Percentiles rank a stretch among this genome's conserved stretches.
Conservation (phyloP, 2,888 invertebrate species). For the Agrilus cyanescens region DNA sequence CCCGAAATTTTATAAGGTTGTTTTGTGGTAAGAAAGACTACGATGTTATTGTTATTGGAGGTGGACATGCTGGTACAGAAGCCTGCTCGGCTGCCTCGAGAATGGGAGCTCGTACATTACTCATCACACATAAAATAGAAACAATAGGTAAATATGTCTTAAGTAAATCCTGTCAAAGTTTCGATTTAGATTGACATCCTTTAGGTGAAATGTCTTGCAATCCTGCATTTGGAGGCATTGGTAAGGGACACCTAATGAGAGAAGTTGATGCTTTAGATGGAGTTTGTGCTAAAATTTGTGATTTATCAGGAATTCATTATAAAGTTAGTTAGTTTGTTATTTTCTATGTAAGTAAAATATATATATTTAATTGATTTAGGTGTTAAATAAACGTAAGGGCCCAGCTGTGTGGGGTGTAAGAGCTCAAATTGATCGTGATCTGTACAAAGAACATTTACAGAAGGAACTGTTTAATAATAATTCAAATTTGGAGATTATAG, state of each 20-base stretch:
- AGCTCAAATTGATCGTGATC: constrained; percentile 73
- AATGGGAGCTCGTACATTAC: constrained; percentile 66
- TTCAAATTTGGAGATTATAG: constrained; percentile 52
- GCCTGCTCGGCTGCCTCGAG: constrained; percentile 73
- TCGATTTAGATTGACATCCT: constrained; percentile 11
- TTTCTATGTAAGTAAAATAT: not conserved
- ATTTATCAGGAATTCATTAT: constrained; percentile 68
- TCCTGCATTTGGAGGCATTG: constrained; percentile 87
- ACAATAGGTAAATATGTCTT: constrained; percentile 53
- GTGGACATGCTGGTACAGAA: constrained; percentile 86
- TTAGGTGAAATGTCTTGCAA: constrained; percentile 88
- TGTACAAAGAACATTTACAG: constrained; percentile 70
- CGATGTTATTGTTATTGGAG: constrained; percentile 79
- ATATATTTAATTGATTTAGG: constrained; percentile 26
- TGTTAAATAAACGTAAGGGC: constrained; percentile 69
- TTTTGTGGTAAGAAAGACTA: constrained; percentile 21
- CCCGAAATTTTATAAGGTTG: no score
- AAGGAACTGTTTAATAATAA: constrained; percentile 50
- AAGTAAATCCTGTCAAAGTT: not conserved
- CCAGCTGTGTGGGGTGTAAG: constrained; percentile 84
- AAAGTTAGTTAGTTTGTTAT: constrained; percentile 41
- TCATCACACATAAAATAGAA: constrained; percentile 72
- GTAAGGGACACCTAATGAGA: constrained; percentile 77
- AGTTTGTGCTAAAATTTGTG: constrained; percentile 69
- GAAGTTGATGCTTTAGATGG: constrained; percentile 86